These are phyloP conservation scores for Octodon degus DNA, from an alignment of 2,113 vertebrate genomes.

Conservation along the genomic window DNA sequence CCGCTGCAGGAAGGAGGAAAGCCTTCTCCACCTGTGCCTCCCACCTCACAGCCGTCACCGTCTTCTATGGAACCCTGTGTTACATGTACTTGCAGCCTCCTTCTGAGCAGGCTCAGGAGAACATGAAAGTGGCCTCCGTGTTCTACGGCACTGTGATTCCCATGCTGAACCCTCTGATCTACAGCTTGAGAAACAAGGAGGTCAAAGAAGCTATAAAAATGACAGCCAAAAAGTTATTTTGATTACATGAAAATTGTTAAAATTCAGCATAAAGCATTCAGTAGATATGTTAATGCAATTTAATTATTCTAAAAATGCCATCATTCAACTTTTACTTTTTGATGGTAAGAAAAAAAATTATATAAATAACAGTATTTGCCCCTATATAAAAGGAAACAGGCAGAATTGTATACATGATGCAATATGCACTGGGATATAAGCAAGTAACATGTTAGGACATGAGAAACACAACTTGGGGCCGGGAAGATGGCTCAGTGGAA, in stretches of 20 bases:
- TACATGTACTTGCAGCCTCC: constrained; percentile 45
- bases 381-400: too few species aligned
- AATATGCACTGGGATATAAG: too few species aligned
- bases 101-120: constrained; percentile 9
- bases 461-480: too few species aligned
- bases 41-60: constrained; percentile 31
- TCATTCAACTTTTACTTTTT: background rate
- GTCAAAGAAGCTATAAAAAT: background rate
- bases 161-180: constrained; percentile 50
- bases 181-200: constrained; percentile 43
- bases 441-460: too few species aligned
- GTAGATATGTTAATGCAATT: background rate
- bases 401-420: too few species aligned
- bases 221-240: background rate
- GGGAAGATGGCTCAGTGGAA: too few species aligned
- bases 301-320: background rate
- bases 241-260: background rate
- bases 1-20: background rate
- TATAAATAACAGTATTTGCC: too few species aligned
- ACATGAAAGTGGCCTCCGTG: constrained; percentile 32
- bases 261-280: background rate
- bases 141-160: constrained; percentile 44
- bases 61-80: constrained; percentile 4
- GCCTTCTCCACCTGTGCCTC: constrained; percentile 11
- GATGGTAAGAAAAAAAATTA: too few species aligned